These are phyloP conservation scores for Drosophila lowei DNA, from an alignment of 1,140 invertebrate species.

Conservation along the genomic window DNA sequence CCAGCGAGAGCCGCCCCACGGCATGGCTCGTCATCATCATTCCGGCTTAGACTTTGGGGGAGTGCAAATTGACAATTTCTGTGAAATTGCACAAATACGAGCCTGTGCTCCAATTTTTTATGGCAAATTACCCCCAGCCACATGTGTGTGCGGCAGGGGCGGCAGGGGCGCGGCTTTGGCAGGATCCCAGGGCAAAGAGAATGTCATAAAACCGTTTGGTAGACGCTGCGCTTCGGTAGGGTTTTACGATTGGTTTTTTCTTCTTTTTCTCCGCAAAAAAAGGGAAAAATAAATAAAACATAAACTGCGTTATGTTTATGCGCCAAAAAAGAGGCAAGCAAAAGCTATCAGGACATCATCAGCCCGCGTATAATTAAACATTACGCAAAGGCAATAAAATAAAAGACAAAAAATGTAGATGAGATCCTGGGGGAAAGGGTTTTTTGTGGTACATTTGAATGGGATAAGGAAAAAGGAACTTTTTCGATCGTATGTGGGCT, in stretches of 20 bases:
- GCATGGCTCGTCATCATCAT: constrained; percentile 22
- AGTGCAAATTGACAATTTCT: constrained; percentile 80
- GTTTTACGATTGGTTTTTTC: constrained; percentile 74
- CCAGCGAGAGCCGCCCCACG: too few species aligned
- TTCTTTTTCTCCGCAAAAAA: constrained; percentile 29
- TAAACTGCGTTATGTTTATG: constrained; percentile 81
- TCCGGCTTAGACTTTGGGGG: constrained; percentile 73
- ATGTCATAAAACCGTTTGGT: constrained; percentile 75
- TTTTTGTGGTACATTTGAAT: constrained; percentile 24
- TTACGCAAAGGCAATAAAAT: constrained; percentile 67
- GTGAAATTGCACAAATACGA: constrained; percentile 80
- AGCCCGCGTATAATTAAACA: constrained; percentile 71
- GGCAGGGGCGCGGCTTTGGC: constrained; percentile 19
- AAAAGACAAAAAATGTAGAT: constrained; percentile 17
- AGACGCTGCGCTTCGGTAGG: constrained; percentile 49
- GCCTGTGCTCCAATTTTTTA: constrained; percentile 75
- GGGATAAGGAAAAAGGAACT: constrained; percentile 17
- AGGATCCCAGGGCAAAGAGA: constrained; percentile 26
- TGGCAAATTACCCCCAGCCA: constrained; percentile 74
- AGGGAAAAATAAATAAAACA: constrained; percentile 76
- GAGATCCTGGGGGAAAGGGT: not conserved
- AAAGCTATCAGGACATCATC: constrained; percentile 66
- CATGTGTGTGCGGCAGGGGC: constrained; percentile 43
- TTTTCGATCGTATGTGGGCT: not conserved
- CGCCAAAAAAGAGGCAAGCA: constrained; percentile 40